These are phyloP conservation scores for Cryptoleucopteryx plumbea DNA, from an alignment of 2,113 vertebrate genomes.

Conservation along the genomic window DNA sequence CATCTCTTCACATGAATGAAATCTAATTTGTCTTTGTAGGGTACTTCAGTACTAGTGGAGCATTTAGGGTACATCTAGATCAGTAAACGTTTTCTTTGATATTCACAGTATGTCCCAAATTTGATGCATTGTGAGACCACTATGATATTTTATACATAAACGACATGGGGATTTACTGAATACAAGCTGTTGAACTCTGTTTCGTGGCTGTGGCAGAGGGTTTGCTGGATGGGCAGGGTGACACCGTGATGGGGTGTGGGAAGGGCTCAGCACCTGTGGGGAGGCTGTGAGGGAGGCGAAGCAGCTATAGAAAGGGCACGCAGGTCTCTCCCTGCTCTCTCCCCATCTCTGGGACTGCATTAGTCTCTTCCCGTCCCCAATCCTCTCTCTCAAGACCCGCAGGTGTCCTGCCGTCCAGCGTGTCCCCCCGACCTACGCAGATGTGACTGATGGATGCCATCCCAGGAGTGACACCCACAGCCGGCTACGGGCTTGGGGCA, in stretches of 20 bases:
- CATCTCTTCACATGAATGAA: background rate
- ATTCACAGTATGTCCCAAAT: background rate
- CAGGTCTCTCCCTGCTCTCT: background rate
- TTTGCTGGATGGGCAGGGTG: background rate
- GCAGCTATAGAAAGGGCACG: background rate
- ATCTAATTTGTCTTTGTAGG: background rate
- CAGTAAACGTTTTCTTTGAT: background rate
- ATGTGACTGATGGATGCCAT: fast-evolving
- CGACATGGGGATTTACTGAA: background rate
- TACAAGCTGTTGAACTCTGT: background rate
- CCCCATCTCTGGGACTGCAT: background rate
- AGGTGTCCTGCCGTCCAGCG: background rate
- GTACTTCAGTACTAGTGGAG: background rate
- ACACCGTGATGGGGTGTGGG: fast-evolving
- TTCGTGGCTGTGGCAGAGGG: background rate
- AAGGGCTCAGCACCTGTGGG: background rate
- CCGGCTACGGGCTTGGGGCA: background rate
- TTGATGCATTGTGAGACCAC: background rate
- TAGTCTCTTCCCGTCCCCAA: background rate
- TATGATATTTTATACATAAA: background rate
- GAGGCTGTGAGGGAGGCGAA: background rate
- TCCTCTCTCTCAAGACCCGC: background rate
- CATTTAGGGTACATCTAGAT: background rate
- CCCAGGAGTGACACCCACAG: background rate
- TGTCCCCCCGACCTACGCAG: background rate